Percentiles rank a stretch among this genome's conserved stretches.
phyloP scores from a whole-genome alignment of 2,888 invertebrate species.

The Amphipyra tragopoginis region DNA sequence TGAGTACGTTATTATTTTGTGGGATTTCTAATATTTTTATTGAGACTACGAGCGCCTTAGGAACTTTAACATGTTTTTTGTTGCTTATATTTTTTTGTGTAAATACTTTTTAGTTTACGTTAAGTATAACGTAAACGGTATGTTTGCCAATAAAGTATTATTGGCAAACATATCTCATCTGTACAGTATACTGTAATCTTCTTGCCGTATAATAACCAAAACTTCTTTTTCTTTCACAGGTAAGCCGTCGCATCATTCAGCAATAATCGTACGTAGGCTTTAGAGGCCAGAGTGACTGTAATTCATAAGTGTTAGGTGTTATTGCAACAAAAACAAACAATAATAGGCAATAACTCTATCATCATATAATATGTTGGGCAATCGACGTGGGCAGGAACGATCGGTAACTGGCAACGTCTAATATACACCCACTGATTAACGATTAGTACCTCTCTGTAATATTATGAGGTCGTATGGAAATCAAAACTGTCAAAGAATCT shows the following conservation, averaged over 20 bases:
- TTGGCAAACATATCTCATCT: too few relatives aligned
- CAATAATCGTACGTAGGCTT: conserved; percentile 16
- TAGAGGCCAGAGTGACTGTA: conserved; percentile 25
- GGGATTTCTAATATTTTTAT: conserved; percentile 32
- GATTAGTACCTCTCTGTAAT: conserved; percentile 33
- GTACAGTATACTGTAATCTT: too few relatives aligned
- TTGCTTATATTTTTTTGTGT: too few relatives aligned
- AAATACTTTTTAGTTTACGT: too few relatives aligned
- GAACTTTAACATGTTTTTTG: too few relatives aligned
- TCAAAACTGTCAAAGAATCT: conserved; percentile 28
- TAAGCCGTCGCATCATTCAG: conserved; percentile 26
- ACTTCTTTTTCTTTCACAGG: conserved; percentile 39
- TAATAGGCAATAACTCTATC: conserved; percentile 45
- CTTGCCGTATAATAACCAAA: background rate
- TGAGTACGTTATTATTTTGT: conserved; percentile 23
- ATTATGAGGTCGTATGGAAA: conserved; percentile 29
- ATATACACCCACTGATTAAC: conserved; percentile 64
- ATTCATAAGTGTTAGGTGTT: conserved; percentile 19
- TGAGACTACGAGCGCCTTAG: background rate
- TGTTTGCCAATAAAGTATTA: too few relatives aligned
- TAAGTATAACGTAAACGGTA: too few relatives aligned
- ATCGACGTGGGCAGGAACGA: conserved; percentile 57
- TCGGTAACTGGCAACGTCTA: conserved; percentile 59
- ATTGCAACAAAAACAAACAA: conserved; percentile 49
- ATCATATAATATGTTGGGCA: conserved; percentile 54